These are phyloP conservation scores for Platerodrilus igneus DNA, from an alignment of 2,888 invertebrate genomes.

Conservation along the genomic window DNA sequence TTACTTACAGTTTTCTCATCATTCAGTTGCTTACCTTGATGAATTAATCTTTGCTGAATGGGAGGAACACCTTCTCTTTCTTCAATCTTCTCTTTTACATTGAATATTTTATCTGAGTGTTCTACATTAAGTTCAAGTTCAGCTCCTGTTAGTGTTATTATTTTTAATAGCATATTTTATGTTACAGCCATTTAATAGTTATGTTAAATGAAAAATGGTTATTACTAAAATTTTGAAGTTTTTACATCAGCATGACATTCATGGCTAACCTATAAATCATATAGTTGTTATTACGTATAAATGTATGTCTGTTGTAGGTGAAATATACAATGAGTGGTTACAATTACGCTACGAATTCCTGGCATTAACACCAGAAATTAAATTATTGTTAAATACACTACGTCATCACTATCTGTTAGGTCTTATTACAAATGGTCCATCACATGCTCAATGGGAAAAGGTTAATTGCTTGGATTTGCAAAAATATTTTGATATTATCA, in stretches of 20 bases:
- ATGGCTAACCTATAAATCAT: neutral
- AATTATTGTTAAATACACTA: slow-evolving; percentile 63
- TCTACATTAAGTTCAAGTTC: slow-evolving; percentile 43
- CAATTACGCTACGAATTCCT: slow-evolving; percentile 73
- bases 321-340: slow-evolving; percentile 74
- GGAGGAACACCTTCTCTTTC: slow-evolving; percentile 45
- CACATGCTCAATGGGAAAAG: slow-evolving; percentile 86
- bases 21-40: slow-evolving; percentile 44
- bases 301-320: slow-evolving; percentile 50
- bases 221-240: neutral
- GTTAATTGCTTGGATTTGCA: slow-evolving; percentile 65
- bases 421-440: slow-evolving; percentile 82
- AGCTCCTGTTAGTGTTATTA: slow-evolving; percentile 43
- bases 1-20: slow-evolving; percentile 42
- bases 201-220: neutral
- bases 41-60: slow-evolving; percentile 42
- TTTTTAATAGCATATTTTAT: slow-evolving; percentile 40
- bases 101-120: slow-evolving; percentile 40
- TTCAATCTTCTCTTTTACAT: slow-evolving; percentile 44
- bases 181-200: slow-evolving; percentile 1
- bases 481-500: slow-evolving; percentile 71
- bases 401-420: slow-evolving; percentile 71
- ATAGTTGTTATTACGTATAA: neutral
- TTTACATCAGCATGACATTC: neutral
- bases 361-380: slow-evolving; percentile 63